Evolutionary conservation across 2,797 vertebrate species (phyloP), one percentile per base, ranked within the genome.

Genomic region (Micropoecilia bifurca): DNA sequence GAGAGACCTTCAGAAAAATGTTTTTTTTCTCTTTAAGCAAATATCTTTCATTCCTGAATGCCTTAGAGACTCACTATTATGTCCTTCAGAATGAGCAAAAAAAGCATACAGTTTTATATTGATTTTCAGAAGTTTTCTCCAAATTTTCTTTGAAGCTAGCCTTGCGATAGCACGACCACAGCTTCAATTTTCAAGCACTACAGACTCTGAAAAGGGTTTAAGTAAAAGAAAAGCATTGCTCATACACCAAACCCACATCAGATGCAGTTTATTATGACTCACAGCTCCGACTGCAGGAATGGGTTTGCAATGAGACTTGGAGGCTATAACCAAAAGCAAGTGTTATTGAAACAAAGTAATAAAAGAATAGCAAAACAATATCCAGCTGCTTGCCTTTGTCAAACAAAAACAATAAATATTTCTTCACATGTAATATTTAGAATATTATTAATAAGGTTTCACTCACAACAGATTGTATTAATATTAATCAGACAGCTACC

Each of bases 41-140:
- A 80, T n/a, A 48, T 45, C 18, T 0, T 48, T 83, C 18, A 72
- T 68, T 80, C 72, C 73, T 79, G 30, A 0, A 22, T 59, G 30
- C 69, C 73, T 10, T 39, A 78, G 20, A 79, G 74, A 80, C 28
- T 78, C 33, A 45, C 36, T 73, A 66, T 33, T 14, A 47, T 68
- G 16, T 59, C 3, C 57, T 81, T 79, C 48, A n/a, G 45, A 46
- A 78, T 30, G 30, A 6, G n/a, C n/a, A n/a, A 57, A 4, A 16
- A 79, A 79, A 47, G 20, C 71, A 73, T 61, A 12, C n/a, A 71
- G 61, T 85, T 87, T 81, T 46, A 78, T n/a, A 80, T 48, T 66
- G 55, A 81, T 76, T 85, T 86, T 80, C 4, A 55, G 71, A 85
- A 88, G 66, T 69, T 43, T 25, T 12, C 63, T 41, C 25, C 41